Conservation (phyloP, 1,140 invertebrate species). For the Fopius arisanus region DNA sequence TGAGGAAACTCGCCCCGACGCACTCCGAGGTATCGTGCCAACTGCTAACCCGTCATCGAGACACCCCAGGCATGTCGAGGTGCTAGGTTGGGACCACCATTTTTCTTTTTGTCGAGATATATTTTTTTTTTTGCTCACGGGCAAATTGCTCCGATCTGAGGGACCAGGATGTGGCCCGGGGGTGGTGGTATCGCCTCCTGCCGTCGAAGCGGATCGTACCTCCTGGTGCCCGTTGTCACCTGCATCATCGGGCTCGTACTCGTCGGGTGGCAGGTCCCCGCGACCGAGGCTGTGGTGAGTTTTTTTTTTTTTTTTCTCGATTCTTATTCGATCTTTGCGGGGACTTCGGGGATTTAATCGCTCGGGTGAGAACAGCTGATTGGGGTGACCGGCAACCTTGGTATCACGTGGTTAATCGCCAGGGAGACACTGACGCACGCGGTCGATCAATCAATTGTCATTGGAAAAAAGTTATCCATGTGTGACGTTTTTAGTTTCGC, state of each 20-base stretch:
- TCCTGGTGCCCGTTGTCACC: conserved; percentile 34
- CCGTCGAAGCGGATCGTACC: conserved; percentile 14
- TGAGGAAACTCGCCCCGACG: neutral
- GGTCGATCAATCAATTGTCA: neutral
- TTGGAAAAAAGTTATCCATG: no score
- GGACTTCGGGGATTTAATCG: neutral
- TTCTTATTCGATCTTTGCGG: neutral
- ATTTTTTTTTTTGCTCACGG: neutral
- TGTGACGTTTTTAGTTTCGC: neutral
- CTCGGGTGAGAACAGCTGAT: neutral
- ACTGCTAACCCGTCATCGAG: neutral
- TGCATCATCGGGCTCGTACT: conserved; percentile 43
- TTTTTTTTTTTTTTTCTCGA: neutral
- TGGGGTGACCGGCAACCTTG: neutral
- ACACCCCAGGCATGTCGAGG: neutral
- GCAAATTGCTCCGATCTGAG: neutral
- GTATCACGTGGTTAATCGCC: neutral
- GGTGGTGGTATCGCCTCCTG: conserved; percentile 37
- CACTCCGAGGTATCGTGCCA: neutral
- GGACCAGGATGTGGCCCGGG: conserved; percentile 42
- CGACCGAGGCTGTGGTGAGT: conserved; percentile 47
- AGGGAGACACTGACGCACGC: neutral
- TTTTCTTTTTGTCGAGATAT: no score
- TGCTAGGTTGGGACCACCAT: neutral
- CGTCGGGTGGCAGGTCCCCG: conserved; percentile 32